Evolutionary conservation across 2,888 invertebrate genomes (phyloP), one percentile per base, ranked within the genome.

Genomic region (Oxytorus armatus): DNA sequence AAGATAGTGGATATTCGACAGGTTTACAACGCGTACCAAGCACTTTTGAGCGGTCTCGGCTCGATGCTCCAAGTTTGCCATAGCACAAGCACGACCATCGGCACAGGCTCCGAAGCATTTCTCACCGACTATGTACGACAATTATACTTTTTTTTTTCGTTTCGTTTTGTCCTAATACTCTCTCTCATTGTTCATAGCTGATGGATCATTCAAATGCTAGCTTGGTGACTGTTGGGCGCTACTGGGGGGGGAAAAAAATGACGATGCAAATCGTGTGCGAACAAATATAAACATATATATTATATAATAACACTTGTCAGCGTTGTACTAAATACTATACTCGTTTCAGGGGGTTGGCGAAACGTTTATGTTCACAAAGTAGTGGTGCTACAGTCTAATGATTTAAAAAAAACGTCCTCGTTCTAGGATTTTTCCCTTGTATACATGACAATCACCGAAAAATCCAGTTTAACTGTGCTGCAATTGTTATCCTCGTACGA

Each of bases 1-100:
- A 78, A 82, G 76, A 68, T 69, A 81, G 81, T 77, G 82, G 75
- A 86, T 88, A 88, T 90, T 88, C 88, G 88, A 88, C 93, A 95
- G 95, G 95, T 95, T 83, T 95, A 95, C 93, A 94, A 95, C 92
- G 93, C 94, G 82, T 95, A 95, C 92, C 95, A 95, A 91, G 93
- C 94, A 80, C 92, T 95, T 85, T 93, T 95, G 91, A 95, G 94
- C 88, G 95, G 95, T 86, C 92, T 95, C 89, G 94, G 95, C 90
- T 93, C 94, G 90, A 94, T 95, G 94, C 93, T 95, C 87, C 94
- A 94, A 93, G 94, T 94, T 91, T 95, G 94, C 92, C 94, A 94
- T 93, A 94, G 94, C 89, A 86, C 90, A 86, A 89, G 87, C 85
- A 84, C 88, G 83, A 83, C 87, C 84, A 82, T 86, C 82, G 85